Base-by-base conservation (phyloP, 2,113 vertebrate genomes). In the Oryzias celebensis region DNA sequence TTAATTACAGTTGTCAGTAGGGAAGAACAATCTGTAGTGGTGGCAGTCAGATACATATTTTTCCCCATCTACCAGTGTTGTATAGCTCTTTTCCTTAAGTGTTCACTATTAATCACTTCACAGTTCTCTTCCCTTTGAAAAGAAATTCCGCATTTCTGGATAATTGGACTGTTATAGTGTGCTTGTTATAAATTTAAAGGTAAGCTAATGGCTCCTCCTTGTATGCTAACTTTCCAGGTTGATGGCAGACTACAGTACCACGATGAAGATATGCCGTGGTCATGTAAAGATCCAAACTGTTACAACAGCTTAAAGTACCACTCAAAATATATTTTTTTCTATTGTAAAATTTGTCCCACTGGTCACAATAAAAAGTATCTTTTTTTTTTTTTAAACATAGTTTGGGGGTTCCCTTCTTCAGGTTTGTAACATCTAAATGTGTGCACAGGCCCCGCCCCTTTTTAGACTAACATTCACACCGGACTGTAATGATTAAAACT, bases 1-100 rank as follows among this genome's bases (percentile, higher is more conserved):
- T 97, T 95, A 97, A 98, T 97, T 95, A 94, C 94, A 94, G 94
- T 96, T 97, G 95, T 96, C 94, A 95, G 93, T 94, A 95, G 95
- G 93, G 95, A 95, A 93, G 94, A 94, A 96, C 94, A 95, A 96
- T 98, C 94, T 97, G 95, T 95, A 96, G 94, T 93, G 92, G 93
- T 93, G 94, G 93, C 94, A 94, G 94, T 94, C 95, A 95, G 96
- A 96, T 96, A 94, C 95, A 96, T 96, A 95, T 96, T 97, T 96
- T 95, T 94, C 95, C 93, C 94, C 94, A 94, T 97, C 94, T 94
- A 96, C 95, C 94, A 94, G 95, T 91, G 92, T 88, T 90, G 93
- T 94, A 93, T 96, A 94, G 96, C 94, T 96, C 94, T 96, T 95
- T 93, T 92, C 93, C 94, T 93, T 95, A 97, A 98, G 95, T 94